Evolutionary conservation across 2,797 vertebrate genomes (phyloP).

Genomic region (Florisuga fusca): DNA sequence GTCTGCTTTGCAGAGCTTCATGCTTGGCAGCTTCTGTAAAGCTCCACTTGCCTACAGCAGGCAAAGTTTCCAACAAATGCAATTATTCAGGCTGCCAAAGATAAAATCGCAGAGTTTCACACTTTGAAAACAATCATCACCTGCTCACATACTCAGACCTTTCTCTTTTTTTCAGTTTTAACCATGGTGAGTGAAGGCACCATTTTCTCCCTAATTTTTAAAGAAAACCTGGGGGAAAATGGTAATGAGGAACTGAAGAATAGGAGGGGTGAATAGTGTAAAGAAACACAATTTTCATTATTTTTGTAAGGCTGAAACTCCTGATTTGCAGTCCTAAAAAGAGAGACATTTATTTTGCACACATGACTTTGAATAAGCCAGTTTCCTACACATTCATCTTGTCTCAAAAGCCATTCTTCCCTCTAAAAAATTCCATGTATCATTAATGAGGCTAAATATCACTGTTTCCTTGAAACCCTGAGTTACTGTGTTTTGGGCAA

Average conservation of each 20-base stretch:
- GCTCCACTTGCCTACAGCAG: fast-evolving
- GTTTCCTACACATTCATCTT: neutral
- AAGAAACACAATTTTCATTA: neutral
- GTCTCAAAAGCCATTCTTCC: neutral
- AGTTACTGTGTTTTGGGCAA: neutral
- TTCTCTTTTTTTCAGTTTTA: neutral
- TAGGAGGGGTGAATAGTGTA: no score
- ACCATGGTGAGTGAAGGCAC: neutral
- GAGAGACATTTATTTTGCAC: neutral
- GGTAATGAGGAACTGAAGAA: neutral
- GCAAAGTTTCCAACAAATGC: neutral
- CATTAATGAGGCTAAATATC: neutral
- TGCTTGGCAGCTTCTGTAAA: neutral
- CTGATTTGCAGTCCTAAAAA: neutral
- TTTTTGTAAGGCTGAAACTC: neutral
- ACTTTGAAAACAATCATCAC: neutral
- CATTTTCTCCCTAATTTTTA: neutral
- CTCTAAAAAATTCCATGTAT: neutral
- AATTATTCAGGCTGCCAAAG: neutral
- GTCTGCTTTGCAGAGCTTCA: neutral
- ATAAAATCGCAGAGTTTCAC: neutral
- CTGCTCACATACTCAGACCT: neutral
- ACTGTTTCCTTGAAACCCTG: neutral
- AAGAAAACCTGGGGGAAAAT: neutral
- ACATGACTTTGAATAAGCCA: neutral